Evolutionary conservation across 1,140 invertebrate species (phyloP), one percentile per base, ranked within the genome.

Genomic region (Pteromalus puparum): DNA sequence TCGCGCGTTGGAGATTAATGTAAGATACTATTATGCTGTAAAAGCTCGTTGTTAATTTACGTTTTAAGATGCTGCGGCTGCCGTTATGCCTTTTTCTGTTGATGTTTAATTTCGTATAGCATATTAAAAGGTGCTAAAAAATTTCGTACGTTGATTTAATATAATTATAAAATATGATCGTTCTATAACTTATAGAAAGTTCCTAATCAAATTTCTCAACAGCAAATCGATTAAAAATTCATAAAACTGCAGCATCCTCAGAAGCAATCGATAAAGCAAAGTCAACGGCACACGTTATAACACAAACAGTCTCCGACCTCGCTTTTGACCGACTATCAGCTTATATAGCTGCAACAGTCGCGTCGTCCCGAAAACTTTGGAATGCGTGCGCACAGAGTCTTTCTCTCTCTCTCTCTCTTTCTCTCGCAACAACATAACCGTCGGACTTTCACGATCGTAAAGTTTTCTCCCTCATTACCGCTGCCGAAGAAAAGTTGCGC

Each of bases 361-460:
- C 38, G 26, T 13, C 67, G 67, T 70, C 24, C 10, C 67, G 24
- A 70, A 70, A 70, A 70, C 21, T 70, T 70, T 10, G 21, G 21
- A 26, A 26, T 70, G 67, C 72, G 72, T 21, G 72, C 28, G 24
- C n/a, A 1, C 21, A 24, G 1, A 34, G 18, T 24, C n/a, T 76
- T 28, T 70, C 26, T 70, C 1, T 13, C n/a, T 61, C 53, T 70
- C 2, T 70, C 26, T 70, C 1, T 13, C n/a, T 61, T 21, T 70
- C 2, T 12, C 68, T 13, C 26, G 68, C 28, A 30, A 70, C 28
- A 70, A 70, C 28, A 28, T 70, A 70, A 70, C 68, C 74, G 74
- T 48, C 28, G 42, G 74, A 76, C 74, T 76, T 76, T 76, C 74
- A 76, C 74, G 74, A 76, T 76, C 74, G 74, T 76, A 46, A 76